A percentile compares a stretch with the other conserved stretches of the same genome.
Evolutionary conservation across 2,797 vertebrate genomes (phyloP).

Genomic region (Pogonophryne albipinna): DNA sequence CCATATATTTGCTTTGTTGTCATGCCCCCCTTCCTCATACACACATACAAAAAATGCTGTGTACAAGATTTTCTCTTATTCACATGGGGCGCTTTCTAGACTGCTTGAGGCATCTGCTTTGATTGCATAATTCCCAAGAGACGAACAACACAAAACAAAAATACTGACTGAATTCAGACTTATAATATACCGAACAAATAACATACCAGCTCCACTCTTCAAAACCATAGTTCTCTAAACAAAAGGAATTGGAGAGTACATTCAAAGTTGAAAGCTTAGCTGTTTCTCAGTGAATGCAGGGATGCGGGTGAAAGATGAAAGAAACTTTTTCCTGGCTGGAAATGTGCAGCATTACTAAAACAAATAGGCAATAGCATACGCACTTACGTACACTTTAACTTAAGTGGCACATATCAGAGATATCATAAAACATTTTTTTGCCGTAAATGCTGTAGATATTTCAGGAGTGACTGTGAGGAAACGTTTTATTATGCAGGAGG

Average conservation of each 20-base stretch:
- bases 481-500: constrained; percentile 65
- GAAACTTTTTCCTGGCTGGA: constrained; percentile 69
- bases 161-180: constrained; percentile 87
- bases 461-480: constrained; percentile 58
- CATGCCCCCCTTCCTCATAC: constrained; percentile 80
- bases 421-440: constrained; percentile 52
- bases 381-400: constrained; percentile 71
- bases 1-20: constrained; percentile 86
- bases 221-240: constrained; percentile 83
- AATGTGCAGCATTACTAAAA: constrained; percentile 73
- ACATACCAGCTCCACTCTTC: constrained; percentile 84
- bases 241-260: constrained; percentile 84
- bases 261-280: constrained; percentile 84
- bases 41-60: constrained; percentile 85
- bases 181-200: constrained; percentile 87
- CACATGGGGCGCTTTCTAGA: constrained; percentile 86
- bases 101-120: constrained; percentile 86
- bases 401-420: constrained; percentile 67
- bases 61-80: constrained; percentile 87
- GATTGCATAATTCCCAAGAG: constrained; percentile 86
- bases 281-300: constrained; percentile 68
- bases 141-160: constrained; percentile 86
- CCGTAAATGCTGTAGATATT: constrained; percentile 54
- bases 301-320: constrained; percentile 78
- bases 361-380: constrained; percentile 74